phyloP scores from a whole-genome alignment of 30 jellyfish, hydroid and myxozoan genomes.

The Haliclystus octoradiatus region DNA sequence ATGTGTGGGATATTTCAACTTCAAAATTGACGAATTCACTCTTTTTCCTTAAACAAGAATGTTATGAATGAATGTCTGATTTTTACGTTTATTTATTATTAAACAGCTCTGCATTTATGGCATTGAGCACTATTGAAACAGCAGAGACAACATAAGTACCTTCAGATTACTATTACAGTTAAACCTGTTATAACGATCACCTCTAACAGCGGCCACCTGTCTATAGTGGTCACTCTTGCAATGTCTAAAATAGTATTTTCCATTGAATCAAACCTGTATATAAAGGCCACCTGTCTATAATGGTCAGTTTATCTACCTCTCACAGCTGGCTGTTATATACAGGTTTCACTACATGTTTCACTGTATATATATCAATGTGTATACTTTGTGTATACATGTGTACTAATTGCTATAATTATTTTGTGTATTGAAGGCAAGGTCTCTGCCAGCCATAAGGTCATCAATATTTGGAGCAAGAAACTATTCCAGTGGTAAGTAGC shows the following conservation, averaged over 20 bases:
- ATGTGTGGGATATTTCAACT: no score
- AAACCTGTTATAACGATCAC: no score
- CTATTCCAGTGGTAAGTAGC: not conserved
- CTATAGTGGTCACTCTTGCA: no score
- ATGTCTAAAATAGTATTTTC: not conserved
- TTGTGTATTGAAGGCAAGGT: not conserved
- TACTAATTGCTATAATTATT: not conserved
- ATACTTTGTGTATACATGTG: not conserved
- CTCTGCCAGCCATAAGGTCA: not conserved
- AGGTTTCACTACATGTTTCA: not conserved
- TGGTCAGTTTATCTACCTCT: not conserved
- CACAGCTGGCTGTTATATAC: not conserved
- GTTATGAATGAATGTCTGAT: no score
- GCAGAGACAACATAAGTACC: no score
- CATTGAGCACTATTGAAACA: no score
- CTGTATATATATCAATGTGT: not conserved
- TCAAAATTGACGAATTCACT: no score
- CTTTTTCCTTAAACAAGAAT: no score
- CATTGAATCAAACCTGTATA: not conserved
- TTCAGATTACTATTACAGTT: no score
- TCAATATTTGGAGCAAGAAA: not conserved
- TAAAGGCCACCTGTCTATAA: not conserved
- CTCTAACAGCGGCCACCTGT: no score
- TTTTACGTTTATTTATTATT: no score
- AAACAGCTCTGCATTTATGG: no score